A percentile compares a stretch with the other conserved stretches of the same genome.
Conservation (phyloP, 2,888 invertebrate species). For the Kuschelorhynchus macadamiae region DNA sequence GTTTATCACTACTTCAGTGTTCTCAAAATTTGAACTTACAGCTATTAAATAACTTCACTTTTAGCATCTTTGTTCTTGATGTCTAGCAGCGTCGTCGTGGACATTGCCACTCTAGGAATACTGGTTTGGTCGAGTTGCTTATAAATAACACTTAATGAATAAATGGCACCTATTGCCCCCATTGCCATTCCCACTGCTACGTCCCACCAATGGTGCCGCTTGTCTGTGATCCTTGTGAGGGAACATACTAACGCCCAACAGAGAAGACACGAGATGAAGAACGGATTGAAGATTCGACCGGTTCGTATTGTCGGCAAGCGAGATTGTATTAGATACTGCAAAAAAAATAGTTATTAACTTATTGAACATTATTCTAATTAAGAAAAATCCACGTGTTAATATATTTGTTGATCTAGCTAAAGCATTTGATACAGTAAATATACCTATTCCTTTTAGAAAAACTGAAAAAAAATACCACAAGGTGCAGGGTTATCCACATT, state of each 20-base stretch:
- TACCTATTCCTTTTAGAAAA: too few relatives aligned
- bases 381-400: too few relatives aligned
- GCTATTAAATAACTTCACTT: conserved; percentile 66
- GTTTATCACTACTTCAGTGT: too few relatives aligned
- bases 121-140: conserved; percentile 38
- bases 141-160: conserved; percentile 70
- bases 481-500: too few relatives aligned
- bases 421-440: too few relatives aligned
- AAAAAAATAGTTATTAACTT: too few relatives aligned
- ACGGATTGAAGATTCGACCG: conserved; percentile 73
- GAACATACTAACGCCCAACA: conserved; percentile 78
- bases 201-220: conserved; percentile 87
- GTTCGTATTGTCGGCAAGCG: conserved; percentile 66
- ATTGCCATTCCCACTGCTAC: conserved; percentile 76
- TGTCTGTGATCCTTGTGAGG: conserved; percentile 78
- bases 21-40: too few relatives aligned
- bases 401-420: too few relatives aligned
- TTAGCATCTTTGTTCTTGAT: conserved; percentile 65
- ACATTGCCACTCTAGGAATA: conserved; percentile 56
- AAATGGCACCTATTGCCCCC: conserved; percentile 73
- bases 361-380: too few relatives aligned
- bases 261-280: conserved; percentile 75
- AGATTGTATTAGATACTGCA: conserved; percentile 78
- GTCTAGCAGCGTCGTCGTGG: conserved; percentile 64
- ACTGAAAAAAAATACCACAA: too few relatives aligned